These are phyloP conservation scores for Tribolium castaneum DNA, from an alignment of 1,140 invertebrate species.

Conservation along the genomic window DNA sequence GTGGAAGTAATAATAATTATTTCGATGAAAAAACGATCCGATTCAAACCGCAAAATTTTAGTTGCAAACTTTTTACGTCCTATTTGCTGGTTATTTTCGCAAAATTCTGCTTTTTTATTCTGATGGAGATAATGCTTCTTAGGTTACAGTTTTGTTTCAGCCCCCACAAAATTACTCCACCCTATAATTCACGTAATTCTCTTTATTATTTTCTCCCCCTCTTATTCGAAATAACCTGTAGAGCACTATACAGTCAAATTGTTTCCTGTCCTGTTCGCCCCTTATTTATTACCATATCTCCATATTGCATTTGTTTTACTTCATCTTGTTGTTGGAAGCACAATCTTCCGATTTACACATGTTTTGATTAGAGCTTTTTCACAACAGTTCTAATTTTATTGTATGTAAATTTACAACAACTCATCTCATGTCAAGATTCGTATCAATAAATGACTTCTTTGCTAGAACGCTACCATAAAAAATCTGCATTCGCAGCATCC, in stretches of 20 bases:
- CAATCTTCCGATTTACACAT: not conserved
- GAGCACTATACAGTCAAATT: not conserved
- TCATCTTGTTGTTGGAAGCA: too few species aligned
- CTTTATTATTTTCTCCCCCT: not conserved
- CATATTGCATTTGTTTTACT: not conserved
- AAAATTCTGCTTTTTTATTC: not conserved
- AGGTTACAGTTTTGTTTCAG: not conserved
- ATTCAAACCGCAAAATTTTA: too few species aligned
- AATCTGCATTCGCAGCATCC: not conserved
- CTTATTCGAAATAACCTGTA: not conserved
- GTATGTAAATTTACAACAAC: constrained; percentile 6
- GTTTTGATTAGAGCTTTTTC: not conserved
- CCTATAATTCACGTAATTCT: not conserved
- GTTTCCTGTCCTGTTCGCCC: not conserved
- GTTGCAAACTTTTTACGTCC: not conserved
- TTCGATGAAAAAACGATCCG: not conserved
- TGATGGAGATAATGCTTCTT: not conserved
- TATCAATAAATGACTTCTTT: constrained; percentile 15
- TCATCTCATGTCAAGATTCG: constrained; percentile 23
- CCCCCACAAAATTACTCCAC: not conserved
- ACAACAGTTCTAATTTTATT: not conserved
- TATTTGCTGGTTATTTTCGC: not conserved
- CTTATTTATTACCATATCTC: not conserved
- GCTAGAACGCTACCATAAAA: not conserved
- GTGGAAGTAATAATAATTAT: not conserved